These are phyloP conservation scores for Piscicola geometra DNA, from an alignment of 2,888 invertebrate genomes.

Conservation along the genomic window DNA sequence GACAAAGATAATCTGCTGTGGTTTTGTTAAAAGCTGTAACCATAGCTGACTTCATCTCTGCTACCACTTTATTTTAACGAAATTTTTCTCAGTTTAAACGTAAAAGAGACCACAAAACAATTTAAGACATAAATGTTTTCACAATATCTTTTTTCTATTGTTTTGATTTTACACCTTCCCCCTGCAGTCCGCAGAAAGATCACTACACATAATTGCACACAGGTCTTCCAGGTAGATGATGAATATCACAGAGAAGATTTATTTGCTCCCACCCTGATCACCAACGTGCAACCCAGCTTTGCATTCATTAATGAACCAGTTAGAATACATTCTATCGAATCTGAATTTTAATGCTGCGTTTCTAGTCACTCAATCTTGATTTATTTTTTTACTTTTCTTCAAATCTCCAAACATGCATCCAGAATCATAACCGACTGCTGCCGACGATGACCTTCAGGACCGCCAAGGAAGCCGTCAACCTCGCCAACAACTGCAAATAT, in stretches of 20 bases:
- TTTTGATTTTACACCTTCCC: neutral
- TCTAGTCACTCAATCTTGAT: neutral
- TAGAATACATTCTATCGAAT: too few species aligned
- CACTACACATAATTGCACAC: too few species aligned
- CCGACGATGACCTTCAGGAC: conserved; percentile 60
- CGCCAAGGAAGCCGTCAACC: conserved; percentile 60
- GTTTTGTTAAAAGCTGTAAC: too few species aligned
- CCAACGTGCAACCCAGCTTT: conserved; percentile 58
- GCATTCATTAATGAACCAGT: too few species aligned
- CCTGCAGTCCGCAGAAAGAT: neutral
- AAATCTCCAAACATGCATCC: neutral
- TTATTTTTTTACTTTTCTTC: neutral
- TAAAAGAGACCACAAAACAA: too few species aligned
- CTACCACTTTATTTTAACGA: too few species aligned
- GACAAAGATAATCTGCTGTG: too few species aligned
- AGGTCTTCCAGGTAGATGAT: conserved; percentile 51
- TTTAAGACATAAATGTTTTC: too few species aligned
- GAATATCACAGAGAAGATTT: conserved; percentile 46
- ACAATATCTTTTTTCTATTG: too few species aligned
- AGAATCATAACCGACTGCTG: conserved; percentile 58
- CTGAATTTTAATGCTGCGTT: neutral
- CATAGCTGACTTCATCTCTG: too few species aligned
- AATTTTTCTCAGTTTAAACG: too few species aligned
- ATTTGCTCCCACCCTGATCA: conserved; percentile 56
- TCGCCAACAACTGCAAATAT: conserved; percentile 61